phyloP scores from a whole-genome alignment of 2,113 vertebrate species.

The Herpailurus yagouaroundi region DNA sequence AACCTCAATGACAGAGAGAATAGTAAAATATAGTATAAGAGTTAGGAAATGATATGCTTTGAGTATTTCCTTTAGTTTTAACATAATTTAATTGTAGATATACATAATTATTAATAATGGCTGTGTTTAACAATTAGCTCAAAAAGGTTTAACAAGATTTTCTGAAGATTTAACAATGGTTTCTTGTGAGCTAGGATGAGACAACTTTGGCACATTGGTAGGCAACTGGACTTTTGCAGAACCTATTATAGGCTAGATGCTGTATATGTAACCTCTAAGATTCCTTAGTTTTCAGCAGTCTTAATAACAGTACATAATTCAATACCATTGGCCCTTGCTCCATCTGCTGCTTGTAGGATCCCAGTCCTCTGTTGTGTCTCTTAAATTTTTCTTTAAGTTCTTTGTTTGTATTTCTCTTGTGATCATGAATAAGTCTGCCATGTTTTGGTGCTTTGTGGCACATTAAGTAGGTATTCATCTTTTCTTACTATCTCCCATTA shows the following conservation, averaged over 20 bases:
- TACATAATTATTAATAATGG: background rate
- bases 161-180: background rate
- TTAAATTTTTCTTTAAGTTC: background rate
- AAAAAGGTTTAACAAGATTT: background rate
- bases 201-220: background rate
- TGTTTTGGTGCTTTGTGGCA: background rate
- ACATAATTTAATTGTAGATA: constrained; percentile 14
- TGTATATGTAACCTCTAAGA: background rate
- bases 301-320: background rate
- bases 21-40: background rate
- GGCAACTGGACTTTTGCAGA: constrained; percentile 1
- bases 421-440: background rate
- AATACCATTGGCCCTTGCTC: background rate
- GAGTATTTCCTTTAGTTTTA: background rate
- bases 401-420: background rate
- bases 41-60: background rate
- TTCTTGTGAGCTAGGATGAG: background rate
- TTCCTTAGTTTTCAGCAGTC: background rate
- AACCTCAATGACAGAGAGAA: background rate
- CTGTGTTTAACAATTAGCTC: constrained; percentile 15
- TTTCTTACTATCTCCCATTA: background rate
- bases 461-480: background rate
- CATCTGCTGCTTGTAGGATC: background rate
- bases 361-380: background rate
- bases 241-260: background rate